Evolutionary conservation across 2,888 invertebrate species (phyloP).

Genomic region (Agrypnus murinus): DNA sequence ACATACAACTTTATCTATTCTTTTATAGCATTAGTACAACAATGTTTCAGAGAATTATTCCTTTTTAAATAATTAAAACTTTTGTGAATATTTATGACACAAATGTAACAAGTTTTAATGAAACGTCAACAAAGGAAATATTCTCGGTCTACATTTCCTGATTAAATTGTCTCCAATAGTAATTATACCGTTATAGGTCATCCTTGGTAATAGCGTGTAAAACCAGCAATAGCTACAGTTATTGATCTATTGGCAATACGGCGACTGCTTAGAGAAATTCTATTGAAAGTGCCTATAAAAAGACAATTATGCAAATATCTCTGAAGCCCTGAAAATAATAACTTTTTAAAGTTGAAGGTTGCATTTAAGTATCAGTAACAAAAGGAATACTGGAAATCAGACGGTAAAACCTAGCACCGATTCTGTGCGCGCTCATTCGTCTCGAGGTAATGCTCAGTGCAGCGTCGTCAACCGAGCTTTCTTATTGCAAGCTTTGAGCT

Average conservation of each 20-base stretch:
- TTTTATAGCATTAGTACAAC: too few relatives aligned
- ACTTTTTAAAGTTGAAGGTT: constrained; percentile 18
- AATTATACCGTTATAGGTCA: neutral
- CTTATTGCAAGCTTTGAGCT: constrained; percentile 45
- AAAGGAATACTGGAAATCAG: constrained; percentile 45
- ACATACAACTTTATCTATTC: too few relatives aligned
- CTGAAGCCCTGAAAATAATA: neutral
- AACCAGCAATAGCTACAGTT: neutral
- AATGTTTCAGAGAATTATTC: too few relatives aligned
- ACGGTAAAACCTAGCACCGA: constrained; percentile 41
- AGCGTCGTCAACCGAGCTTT: constrained; percentile 49
- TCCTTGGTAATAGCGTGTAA: constrained; percentile 8
- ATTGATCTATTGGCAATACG: constrained; percentile 8
- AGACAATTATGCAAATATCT: neutral
- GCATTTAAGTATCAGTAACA: constrained; percentile 40
- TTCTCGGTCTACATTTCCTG: too few relatives aligned
- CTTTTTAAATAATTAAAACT: too few relatives aligned
- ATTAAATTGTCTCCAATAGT: too few relatives aligned
- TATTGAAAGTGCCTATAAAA: neutral
- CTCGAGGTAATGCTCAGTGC: constrained; percentile 51
- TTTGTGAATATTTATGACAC: too few relatives aligned
- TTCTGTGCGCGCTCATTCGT: constrained; percentile 52
- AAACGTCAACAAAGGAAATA: too few relatives aligned
- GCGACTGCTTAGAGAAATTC: constrained; percentile 3
- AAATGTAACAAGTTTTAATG: too few relatives aligned